These are phyloP conservation scores for Gonatopus flavifemur DNA, from an alignment of 1,140 invertebrate species.

Conservation along the genomic window DNA sequence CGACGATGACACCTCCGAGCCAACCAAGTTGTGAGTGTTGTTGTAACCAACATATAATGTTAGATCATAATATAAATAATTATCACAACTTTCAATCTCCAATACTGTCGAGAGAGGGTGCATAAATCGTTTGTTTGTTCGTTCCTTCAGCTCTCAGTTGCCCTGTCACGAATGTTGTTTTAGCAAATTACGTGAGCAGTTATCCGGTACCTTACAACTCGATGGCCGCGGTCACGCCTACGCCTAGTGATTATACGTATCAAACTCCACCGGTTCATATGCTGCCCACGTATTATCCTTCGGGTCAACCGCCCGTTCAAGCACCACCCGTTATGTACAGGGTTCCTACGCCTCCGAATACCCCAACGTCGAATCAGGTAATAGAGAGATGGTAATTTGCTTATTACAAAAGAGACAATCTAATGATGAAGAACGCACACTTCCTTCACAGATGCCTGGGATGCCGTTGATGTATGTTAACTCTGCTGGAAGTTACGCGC, in stretches of 20 bases:
- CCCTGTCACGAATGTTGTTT: slow-evolving; percentile 9
- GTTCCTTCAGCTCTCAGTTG: not conserved
- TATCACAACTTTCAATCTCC: not conserved
- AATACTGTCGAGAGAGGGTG: not conserved
- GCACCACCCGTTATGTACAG: slow-evolving; percentile 51
- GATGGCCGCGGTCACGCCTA: slow-evolving; percentile 41
- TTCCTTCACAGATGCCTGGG: slow-evolving; percentile 40
- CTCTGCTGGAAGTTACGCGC: slow-evolving; percentile 46
- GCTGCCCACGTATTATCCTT: slow-evolving; percentile 46
- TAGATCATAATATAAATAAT: not conserved
- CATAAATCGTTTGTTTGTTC: slow-evolving; percentile 4
- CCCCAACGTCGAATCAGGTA: slow-evolving; percentile 53
- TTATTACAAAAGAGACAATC: not conserved
- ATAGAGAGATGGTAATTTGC: not conserved
- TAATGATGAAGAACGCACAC: not conserved
- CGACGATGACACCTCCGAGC: slow-evolving; percentile 50
- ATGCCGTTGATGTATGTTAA: slow-evolving; percentile 56
- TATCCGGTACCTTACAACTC: slow-evolving; percentile 53
- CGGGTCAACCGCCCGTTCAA: slow-evolving; percentile 47
- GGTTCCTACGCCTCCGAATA: slow-evolving; percentile 53
- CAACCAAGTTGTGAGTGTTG: slow-evolving; percentile 41
- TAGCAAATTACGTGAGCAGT: slow-evolving; percentile 49
- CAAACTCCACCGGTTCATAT: slow-evolving; percentile 50
- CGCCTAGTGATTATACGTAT: slow-evolving; percentile 46
- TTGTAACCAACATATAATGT: too few relatives aligned